Percentiles rank a stretch among this genome's conserved stretches.
These are phyloP conservation scores for Anadara kagoshimensis DNA, from an alignment of 1,140 invertebrate genomes.

Conservation along the genomic window DNA sequence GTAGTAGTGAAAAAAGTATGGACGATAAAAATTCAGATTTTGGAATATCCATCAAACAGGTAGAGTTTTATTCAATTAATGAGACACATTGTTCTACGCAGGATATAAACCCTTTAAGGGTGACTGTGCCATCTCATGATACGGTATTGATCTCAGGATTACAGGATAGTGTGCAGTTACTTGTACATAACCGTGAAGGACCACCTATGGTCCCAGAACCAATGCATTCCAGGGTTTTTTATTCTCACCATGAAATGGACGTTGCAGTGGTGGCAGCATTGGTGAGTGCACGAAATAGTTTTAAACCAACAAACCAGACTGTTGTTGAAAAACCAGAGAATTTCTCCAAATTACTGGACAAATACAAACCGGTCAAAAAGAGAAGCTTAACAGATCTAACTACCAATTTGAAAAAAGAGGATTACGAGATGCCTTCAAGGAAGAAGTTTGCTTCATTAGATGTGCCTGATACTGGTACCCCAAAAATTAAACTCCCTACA, in stretches of 20 bases:
- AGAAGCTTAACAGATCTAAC: conserved; percentile 34
- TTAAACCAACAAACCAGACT: background rate
- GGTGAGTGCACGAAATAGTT: conserved; percentile 23
- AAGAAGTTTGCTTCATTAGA: conserved; percentile 17
- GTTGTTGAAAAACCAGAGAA: conserved; percentile 29
- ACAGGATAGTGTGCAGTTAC: conserved; percentile 51
- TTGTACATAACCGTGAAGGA: conserved; percentile 51
- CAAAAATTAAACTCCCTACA: no score
- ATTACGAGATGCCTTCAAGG: background rate
- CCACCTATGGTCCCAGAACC: conserved; percentile 34
- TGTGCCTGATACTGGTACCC: background rate
- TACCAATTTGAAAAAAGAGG: conserved; percentile 9
- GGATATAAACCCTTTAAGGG: conserved; percentile 58
- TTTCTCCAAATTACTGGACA: conserved; percentile 34
- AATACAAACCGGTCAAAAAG: conserved; percentile 41
- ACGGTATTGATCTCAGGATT: conserved; percentile 60
- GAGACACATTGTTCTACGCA: conserved; percentile 55
- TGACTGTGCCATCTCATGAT: conserved; percentile 61
- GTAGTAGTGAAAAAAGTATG: conserved; percentile 1
- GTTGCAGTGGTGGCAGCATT: conserved; percentile 52
- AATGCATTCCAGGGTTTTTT: conserved; percentile 50
- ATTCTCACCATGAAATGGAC: conserved; percentile 58
- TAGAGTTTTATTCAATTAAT: conserved; percentile 58
- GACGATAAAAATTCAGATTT: conserved; percentile 34
- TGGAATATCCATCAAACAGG: conserved; percentile 53